A percentile compares a stretch with the other conserved stretches of the same genome.
Evolutionary conservation across 2,888 invertebrate genomes (phyloP).

Genomic region (Ferdinandea cuprea): DNA sequence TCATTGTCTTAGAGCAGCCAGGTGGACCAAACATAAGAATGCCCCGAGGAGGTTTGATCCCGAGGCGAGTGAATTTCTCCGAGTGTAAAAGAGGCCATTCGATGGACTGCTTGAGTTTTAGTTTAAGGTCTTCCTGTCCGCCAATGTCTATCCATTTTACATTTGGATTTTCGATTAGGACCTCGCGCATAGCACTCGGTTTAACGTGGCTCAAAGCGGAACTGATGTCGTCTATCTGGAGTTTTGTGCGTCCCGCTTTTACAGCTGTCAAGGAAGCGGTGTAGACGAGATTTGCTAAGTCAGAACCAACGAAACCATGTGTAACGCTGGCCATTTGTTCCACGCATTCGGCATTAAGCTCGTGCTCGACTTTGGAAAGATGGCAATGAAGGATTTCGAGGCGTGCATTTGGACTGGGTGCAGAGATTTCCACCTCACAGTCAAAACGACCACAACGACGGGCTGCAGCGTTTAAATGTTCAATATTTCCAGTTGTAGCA

Average conservation of each 20-base stretch:
- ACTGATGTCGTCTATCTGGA: constrained; percentile 85
- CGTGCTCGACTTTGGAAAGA: constrained; percentile 85
- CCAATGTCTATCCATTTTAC: constrained; percentile 97
- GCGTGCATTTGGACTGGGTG: constrained; percentile 88
- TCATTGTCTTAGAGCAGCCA: constrained; percentile 99
- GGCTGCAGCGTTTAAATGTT: constrained; percentile 87
- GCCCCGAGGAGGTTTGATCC: constrained; percentile 93
- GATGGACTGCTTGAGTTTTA: constrained; percentile 93
- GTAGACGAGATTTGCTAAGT: constrained; percentile 90
- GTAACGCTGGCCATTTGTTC: constrained; percentile 87
- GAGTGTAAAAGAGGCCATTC: constrained; percentile 97
- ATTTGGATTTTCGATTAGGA: constrained; percentile 93
- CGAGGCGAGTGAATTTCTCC: constrained; percentile 90
- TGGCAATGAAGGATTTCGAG: constrained; percentile 88
- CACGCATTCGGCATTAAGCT: constrained; percentile 85
- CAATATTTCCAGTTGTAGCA: constrained; percentile 90
- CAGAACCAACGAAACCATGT: constrained; percentile 96
- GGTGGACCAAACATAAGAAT: constrained; percentile 98
- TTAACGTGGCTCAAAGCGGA: constrained; percentile 88
- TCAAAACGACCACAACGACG: constrained; percentile 92
- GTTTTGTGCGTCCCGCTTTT: constrained; percentile 80
- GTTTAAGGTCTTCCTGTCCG: constrained; percentile 93
- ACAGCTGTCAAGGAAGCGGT: constrained; percentile 88
- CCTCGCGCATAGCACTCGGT: constrained; percentile 96
- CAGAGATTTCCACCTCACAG: constrained; percentile 90